A percentile compares a stretch with the other conserved stretches of the same genome.
phyloP scores from a whole-genome alignment of 2,888 invertebrate species.

The Mesorhabditis sp. region DNA sequence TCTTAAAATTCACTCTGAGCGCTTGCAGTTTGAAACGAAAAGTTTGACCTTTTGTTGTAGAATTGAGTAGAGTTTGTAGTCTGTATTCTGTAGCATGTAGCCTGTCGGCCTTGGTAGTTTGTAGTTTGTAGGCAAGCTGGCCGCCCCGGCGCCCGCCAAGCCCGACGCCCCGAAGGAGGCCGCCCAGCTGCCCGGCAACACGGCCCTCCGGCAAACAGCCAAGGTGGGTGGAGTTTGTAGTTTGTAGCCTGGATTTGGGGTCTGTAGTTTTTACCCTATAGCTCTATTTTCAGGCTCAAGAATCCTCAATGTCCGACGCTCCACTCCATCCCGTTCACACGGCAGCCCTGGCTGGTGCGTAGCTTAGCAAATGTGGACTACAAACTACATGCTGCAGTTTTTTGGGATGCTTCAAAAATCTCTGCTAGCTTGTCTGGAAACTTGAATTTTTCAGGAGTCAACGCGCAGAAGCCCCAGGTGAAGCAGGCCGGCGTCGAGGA shows the following conservation, averaged over 20 bases:
- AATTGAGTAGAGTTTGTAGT: too few relatives aligned
- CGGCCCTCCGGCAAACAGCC: conserved; percentile 33
- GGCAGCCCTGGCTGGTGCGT: not conserved
- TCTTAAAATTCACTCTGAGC: too few relatives aligned
- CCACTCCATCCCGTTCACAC: not conserved
- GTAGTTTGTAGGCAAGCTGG: not conserved
- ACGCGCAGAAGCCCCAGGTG: conserved; percentile 27
- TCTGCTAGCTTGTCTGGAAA: not conserved
- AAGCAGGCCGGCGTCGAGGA: conserved; percentile 25
- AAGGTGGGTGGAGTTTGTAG: conserved; percentile 19
- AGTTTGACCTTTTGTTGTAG: not conserved
- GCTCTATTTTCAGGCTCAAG: conserved; percentile 25
- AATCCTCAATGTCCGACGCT: conserved; percentile 11
- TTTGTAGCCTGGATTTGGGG: not conserved
- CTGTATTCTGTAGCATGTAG: too few relatives aligned
- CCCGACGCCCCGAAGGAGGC: conserved; percentile 18
- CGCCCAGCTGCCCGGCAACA: conserved; percentile 21
- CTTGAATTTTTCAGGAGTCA: not conserved
- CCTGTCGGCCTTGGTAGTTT: too few relatives aligned
- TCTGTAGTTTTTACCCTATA: too few relatives aligned
- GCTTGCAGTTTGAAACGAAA: too few relatives aligned
- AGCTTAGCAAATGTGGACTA: not conserved
- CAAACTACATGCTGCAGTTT: not conserved
- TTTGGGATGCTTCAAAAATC: not conserved
- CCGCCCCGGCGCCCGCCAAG: not conserved